Evolutionary conservation across 1,140 invertebrate genomes (phyloP).

Genomic region (Microplitis mediator): DNA sequence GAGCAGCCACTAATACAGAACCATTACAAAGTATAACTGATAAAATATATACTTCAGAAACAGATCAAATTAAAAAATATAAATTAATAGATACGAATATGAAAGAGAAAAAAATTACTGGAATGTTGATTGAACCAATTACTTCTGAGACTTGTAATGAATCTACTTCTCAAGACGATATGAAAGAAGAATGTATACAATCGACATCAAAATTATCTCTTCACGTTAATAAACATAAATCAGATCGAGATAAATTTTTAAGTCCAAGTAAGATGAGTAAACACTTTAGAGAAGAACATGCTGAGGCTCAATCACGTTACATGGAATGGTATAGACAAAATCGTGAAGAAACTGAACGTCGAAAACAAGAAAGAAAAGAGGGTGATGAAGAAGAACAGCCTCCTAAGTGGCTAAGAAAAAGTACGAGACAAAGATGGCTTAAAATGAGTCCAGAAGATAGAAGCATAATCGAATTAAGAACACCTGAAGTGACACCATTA

Average conservation of each 20-base stretch:
- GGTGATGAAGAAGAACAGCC: slow-evolving; percentile 47
- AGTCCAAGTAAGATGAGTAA: slow-evolving; percentile 17
- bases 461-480: slow-evolving; percentile 34
- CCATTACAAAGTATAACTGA: too few species aligned
- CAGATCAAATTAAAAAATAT: too few species aligned
- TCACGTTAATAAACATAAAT: not conserved
- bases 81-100: too few species aligned
- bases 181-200: not conserved
- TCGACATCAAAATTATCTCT: not conserved
- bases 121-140: not conserved
- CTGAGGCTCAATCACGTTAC: slow-evolving; percentile 57
- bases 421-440: slow-evolving; percentile 32
- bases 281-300: slow-evolving; percentile 26
- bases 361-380: slow-evolving; percentile 41
- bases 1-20: too few species aligned
- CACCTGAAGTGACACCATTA: slow-evolving; percentile 40
- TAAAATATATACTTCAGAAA: too few species aligned
- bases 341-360: slow-evolving; percentile 49
- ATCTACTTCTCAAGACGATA: too few species aligned
- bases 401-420: slow-evolving; percentile 47
- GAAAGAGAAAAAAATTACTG: too few species aligned
- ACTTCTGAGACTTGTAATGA: not conserved
- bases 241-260: not conserved
- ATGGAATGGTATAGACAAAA: slow-evolving; percentile 66
- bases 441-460: slow-evolving; percentile 28